Conservation (phyloP, 1,140 invertebrate genomes). For the Dendroctonus valens region DNA sequence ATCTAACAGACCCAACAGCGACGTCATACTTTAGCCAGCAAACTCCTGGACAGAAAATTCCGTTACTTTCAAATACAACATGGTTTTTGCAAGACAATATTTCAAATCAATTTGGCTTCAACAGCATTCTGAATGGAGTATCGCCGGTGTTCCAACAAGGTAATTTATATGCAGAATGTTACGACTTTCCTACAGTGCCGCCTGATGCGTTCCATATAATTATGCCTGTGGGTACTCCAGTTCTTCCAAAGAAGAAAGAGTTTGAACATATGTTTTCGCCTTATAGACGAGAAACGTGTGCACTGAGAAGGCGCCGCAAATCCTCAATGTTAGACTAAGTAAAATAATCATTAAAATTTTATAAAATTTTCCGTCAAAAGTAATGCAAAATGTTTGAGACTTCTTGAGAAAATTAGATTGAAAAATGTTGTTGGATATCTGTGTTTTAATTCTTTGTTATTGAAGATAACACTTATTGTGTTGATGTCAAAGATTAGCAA, state of each 20-base stretch:
- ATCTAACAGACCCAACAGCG: too few species aligned
- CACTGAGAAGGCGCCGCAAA: neutral
- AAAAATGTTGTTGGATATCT: too few species aligned
- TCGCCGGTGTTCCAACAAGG: conserved; percentile 14
- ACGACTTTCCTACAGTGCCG: conserved; percentile 5
- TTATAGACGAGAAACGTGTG: neutral
- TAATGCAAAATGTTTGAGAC: too few species aligned
- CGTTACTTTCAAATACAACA: neutral
- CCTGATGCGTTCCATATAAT: neutral
- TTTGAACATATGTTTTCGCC: conserved; percentile 9
- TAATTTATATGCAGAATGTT: conserved; percentile 18
- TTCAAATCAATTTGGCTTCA: conserved; percentile 20
- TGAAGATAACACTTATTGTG: too few species aligned
- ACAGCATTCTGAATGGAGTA: conserved; percentile 7
- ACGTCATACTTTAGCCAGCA: too few species aligned
- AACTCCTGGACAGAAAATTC: neutral
- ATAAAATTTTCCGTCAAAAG: too few species aligned
- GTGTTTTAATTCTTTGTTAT: too few species aligned
- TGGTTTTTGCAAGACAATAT: conserved; percentile 14
- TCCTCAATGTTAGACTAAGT: too few species aligned
- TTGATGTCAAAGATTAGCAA: too few species aligned
- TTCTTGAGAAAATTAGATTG: too few species aligned
- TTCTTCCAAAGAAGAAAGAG: conserved; percentile 6
- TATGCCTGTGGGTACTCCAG: neutral
- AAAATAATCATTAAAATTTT: too few species aligned